These are phyloP conservation scores for Lymantria dispar DNA, from an alignment of 2,888 invertebrate species.

Conservation along the genomic window DNA sequence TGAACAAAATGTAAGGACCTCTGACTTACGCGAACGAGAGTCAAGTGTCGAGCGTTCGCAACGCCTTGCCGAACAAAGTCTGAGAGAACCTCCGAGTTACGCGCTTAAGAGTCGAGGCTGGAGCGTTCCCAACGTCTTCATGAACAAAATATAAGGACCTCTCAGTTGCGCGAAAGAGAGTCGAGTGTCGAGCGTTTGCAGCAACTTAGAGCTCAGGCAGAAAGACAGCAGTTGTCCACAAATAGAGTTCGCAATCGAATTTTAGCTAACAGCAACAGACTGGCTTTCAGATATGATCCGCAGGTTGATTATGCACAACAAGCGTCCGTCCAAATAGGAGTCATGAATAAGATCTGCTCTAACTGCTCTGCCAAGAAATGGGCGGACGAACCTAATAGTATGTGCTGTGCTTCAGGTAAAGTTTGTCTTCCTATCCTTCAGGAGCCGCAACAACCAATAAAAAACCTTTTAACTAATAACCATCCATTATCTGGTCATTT, in stretches of 20 bases:
- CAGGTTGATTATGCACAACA: conserved; percentile 23
- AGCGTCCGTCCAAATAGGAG: conserved; percentile 23
- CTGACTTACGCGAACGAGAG: not conserved
- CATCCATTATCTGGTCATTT: not conserved
- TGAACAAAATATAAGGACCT: too few species aligned
- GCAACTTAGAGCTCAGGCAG: conserved; percentile 4
- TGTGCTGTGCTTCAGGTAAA: conserved; percentile 25
- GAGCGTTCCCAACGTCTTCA: too few species aligned
- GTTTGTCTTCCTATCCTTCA: not conserved
- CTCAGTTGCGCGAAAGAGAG: too few species aligned
- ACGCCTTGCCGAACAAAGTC: too few species aligned
- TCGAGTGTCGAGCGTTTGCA: not conserved
- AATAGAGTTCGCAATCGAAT: conserved; percentile 19
- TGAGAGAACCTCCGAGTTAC: conserved; percentile 6
- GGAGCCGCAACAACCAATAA: conserved; percentile 6
- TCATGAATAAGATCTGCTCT: conserved; percentile 31
- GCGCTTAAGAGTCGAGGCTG: too few species aligned
- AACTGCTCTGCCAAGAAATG: conserved; percentile 8
- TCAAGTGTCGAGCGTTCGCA: too few species aligned
- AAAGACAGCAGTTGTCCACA: conserved; percentile 17
- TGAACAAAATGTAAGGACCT: not conserved
- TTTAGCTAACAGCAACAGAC: conserved; percentile 19
- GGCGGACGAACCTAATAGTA: conserved; percentile 9
- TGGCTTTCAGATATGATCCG: conserved; percentile 23
- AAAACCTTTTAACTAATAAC: conserved; percentile 14